Percentiles rank a stretch among this genome's conserved stretches.
Evolutionary conservation across 2,888 invertebrate genomes (phyloP).

Genomic region (Anodontia alba): DNA sequence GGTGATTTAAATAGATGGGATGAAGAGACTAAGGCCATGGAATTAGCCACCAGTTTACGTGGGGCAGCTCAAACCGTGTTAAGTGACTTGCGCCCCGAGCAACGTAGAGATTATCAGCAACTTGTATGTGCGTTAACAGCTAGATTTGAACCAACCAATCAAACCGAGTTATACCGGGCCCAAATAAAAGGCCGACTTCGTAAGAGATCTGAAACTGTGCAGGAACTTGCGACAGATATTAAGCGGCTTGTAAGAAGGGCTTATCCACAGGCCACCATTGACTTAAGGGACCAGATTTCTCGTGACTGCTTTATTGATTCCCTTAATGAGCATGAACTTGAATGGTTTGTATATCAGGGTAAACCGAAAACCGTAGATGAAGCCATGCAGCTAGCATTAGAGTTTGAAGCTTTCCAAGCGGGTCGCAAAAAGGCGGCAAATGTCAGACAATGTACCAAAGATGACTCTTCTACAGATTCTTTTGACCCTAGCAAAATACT

Average conservation of each 20-base stretch:
- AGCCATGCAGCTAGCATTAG: slow-evolving; percentile 6
- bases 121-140: slow-evolving; percentile 21
- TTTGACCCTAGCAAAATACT: background rate
- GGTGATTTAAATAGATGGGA: slow-evolving; percentile 25
- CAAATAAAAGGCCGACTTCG: slow-evolving; percentile 16
- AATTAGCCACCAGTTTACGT: slow-evolving; percentile 28
- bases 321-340: slow-evolving; percentile 4
- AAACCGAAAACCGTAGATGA: slow-evolving; percentile 15
- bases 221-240: too few relatives aligned
- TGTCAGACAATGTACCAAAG: background rate
- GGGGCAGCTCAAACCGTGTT: slow-evolving; percentile 32
- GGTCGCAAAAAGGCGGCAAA: background rate
- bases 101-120: slow-evolving; percentile 16
- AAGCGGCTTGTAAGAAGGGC: slow-evolving; percentile 21
- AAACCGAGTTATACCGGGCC: slow-evolving; percentile 26
- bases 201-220: slow-evolving; percentile 21
- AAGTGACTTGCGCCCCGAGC: slow-evolving; percentile 13
- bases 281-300: slow-evolving; percentile 3
- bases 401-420: slow-evolving; percentile 13
- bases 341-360: slow-evolving; percentile 17
- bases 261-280: slow-evolving; percentile 18
- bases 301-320: slow-evolving; percentile 9
- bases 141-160: slow-evolving; percentile 24
- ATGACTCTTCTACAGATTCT: background rate
- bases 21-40: slow-evolving; percentile 14